Percentiles rank a stretch among this genome's conserved stretches.
Conservation (phyloP, 2,888 invertebrate species). For the Rhamphomyia laevipes region DNA sequence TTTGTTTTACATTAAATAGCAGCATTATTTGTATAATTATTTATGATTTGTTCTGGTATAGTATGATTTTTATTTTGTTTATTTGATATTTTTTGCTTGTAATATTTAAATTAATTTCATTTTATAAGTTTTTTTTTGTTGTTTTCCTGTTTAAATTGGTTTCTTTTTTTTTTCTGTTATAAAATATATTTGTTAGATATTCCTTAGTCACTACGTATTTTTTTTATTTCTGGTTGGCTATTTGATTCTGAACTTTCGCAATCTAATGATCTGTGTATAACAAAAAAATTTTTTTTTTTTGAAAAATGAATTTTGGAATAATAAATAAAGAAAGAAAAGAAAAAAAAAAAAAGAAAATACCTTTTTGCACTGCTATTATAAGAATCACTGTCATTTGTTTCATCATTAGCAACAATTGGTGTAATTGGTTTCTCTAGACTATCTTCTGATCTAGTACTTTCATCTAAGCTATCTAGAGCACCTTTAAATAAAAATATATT, state of each 20-base stretch:
- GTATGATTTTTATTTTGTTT: too few relatives aligned
- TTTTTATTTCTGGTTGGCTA: constrained; percentile 34
- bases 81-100: too few relatives aligned
- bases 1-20: too few relatives aligned
- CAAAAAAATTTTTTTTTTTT: background rate
- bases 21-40: too few relatives aligned
- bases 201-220: constrained; percentile 35
- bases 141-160: too few relatives aligned
- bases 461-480: constrained; percentile 43
- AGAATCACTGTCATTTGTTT: constrained; percentile 23
- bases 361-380: constrained; percentile 22
- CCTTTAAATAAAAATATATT: constrained; percentile 9
- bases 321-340: too few relatives aligned
- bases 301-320: background rate
- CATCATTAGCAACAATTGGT: constrained; percentile 29
- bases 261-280: constrained; percentile 17
- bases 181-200: too few relatives aligned
- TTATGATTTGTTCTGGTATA: too few relatives aligned
- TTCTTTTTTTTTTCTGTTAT: too few relatives aligned
- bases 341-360: constrained; percentile 9
- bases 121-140: too few relatives aligned
- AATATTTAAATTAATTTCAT: too few relatives aligned
- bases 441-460: constrained; percentile 63
- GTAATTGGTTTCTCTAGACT: constrained; percentile 57
- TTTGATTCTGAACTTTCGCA: constrained; percentile 22